These are phyloP conservation scores for Hycleus phaleratus DNA, from an alignment of 1,140 invertebrate genomes.

Conservation along the genomic window DNA sequence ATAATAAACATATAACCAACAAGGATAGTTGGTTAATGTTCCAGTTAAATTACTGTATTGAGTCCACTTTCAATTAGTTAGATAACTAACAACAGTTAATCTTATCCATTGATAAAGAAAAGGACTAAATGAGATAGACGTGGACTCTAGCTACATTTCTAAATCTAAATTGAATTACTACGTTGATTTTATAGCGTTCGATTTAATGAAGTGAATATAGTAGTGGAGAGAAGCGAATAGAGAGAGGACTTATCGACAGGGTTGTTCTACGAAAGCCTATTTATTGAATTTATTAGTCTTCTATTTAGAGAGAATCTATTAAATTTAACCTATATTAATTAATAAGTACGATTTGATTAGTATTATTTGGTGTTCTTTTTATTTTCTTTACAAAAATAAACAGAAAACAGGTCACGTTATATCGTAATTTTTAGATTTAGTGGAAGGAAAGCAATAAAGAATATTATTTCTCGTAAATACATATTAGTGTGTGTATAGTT, in stretches of 20 bases:
- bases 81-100: conserved; percentile 23
- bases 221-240: neutral
- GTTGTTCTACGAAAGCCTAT: too few species aligned
- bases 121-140: conserved; percentile 16
- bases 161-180: conserved; percentile 16
- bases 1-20: neutral
- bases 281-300: too few species aligned
- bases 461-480: too few species aligned
- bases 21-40: neutral
- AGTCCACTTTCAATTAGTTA: conserved; percentile 26
- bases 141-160: conserved; percentile 2
- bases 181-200: conserved; percentile 16
- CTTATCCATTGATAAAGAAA: conserved; percentile 25
- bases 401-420: too few species aligned
- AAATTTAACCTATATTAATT: too few species aligned
- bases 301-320: too few species aligned
- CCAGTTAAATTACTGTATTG: conserved; percentile 10
- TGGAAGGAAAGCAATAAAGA: too few species aligned
- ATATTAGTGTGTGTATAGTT: too few species aligned
- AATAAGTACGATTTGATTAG: too few species aligned
- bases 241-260: neutral
- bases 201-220: conserved; percentile 21
- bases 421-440: too few species aligned
- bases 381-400: too few species aligned
- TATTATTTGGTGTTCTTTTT: too few species aligned